Conservation (phyloP, 2,888 invertebrate species). For the Agrilus mali region DNA sequence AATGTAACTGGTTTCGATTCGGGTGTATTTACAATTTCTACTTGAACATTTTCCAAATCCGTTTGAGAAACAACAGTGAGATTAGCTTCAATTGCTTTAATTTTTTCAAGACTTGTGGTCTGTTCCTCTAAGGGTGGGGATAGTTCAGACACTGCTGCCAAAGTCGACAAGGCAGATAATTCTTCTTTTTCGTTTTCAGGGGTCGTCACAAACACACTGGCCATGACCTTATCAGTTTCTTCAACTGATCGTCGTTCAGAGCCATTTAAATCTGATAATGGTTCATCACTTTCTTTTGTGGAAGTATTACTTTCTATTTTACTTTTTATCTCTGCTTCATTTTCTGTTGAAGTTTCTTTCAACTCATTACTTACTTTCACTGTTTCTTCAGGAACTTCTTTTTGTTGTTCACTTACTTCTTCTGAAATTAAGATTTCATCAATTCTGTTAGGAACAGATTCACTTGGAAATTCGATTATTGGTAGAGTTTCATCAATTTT, state of each 20-base stretch:
- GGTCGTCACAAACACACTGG: too few relatives aligned
- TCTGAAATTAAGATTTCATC: too few relatives aligned
- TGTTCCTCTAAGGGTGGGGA: constrained; percentile 7
- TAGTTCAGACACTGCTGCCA: constrained; percentile 14
- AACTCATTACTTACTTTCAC: too few relatives aligned
- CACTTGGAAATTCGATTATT: constrained; percentile 1
- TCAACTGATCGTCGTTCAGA: constrained; percentile 8
- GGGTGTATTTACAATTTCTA: constrained; percentile 37
- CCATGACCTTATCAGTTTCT: neutral
- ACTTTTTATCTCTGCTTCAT: too few relatives aligned
- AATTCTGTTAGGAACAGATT: neutral
- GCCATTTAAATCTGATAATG: neutral
- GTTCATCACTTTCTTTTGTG: neutral
- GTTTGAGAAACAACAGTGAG: constrained; percentile 39
- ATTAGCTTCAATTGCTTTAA: constrained; percentile 42
- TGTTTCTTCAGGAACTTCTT: too few relatives aligned
- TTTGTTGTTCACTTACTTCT: too few relatives aligned
- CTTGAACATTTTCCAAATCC: constrained; percentile 34
- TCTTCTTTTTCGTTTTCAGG: constrained; percentile 2
- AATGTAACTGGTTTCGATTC: constrained; percentile 24
- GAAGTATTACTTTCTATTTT: neutral
- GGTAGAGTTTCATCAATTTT: constrained; percentile 8
- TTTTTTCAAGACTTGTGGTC: constrained; percentile 15
- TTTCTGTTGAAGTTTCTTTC: too few relatives aligned
- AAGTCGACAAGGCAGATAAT: constrained; percentile 12